Conservation (phyloP, 2,888 invertebrate species). For the Harpalus rufipes region DNA sequence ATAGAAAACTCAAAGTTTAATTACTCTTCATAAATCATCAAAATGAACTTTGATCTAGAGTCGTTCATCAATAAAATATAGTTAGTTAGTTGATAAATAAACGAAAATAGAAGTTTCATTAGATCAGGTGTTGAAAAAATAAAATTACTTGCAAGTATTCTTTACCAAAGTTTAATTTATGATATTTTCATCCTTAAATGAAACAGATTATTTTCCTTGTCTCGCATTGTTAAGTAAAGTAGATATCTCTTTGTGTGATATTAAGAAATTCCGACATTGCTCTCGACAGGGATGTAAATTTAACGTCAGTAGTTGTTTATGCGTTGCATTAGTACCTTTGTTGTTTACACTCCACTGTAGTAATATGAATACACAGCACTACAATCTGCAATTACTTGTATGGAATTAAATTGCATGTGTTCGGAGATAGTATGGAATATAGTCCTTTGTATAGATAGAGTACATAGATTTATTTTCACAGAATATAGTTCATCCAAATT, state of each 20-base stretch:
- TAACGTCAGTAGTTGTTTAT: slow-evolving; percentile 27
- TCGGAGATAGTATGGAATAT: background rate
- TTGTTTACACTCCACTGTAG: background rate
- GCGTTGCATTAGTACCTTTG: slow-evolving; percentile 36
- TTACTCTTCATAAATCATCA: too few species aligned
- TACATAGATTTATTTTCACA: background rate
- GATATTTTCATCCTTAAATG: background rate
- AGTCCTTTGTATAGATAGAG: background rate
- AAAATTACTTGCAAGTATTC: too few species aligned
- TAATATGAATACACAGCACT: background rate
- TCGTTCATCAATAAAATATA: too few species aligned
- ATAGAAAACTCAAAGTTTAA: too few species aligned
- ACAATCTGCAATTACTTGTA: background rate
- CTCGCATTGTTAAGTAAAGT: background rate
- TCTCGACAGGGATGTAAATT: slow-evolving; percentile 13
- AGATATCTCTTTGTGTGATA: slow-evolving; percentile 18
- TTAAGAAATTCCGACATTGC: slow-evolving; percentile 32
- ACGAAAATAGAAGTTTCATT: too few species aligned
- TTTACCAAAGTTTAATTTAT: too few species aligned
- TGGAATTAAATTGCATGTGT: background rate
- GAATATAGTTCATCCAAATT: too few species aligned
- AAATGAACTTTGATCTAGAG: too few species aligned
- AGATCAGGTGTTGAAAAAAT: too few species aligned
- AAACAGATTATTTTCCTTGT: background rate
- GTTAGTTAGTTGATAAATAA: too few species aligned